Evolutionary conservation across 1,140 invertebrate genomes (phyloP).

Genomic region (Drosophila subobscura): DNA sequence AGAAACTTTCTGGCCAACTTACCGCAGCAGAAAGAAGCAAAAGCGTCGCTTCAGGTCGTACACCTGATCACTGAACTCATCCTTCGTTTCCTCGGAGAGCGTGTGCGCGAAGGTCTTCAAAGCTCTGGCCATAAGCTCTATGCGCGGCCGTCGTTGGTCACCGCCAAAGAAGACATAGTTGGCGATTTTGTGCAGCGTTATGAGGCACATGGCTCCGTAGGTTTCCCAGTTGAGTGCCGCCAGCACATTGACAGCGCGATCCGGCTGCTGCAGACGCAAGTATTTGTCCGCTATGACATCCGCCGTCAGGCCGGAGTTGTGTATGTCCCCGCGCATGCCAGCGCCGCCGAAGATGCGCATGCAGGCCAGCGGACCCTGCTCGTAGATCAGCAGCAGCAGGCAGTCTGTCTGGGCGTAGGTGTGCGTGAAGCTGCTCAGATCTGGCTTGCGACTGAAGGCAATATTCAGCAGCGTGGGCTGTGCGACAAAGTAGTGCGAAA

Average conservation of each 20-base stretch:
- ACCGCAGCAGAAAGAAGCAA: conserved; percentile 91
- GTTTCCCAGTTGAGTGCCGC: conserved; percentile 89
- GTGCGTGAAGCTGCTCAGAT: conserved; percentile 83
- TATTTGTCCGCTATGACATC: conserved; percentile 88
- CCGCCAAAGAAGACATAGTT: conserved; percentile 86
- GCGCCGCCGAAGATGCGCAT: conserved; percentile 75
- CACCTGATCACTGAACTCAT: conserved; percentile 89
- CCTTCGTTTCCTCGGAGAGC: conserved; percentile 87
- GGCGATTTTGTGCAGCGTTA: conserved; percentile 88
- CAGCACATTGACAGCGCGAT: conserved; percentile 89
- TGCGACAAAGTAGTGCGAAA: conserved; percentile 88
- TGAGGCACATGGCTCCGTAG: conserved; percentile 87
- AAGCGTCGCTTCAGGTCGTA: conserved; percentile 90
- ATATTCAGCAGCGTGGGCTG: conserved; percentile 86
- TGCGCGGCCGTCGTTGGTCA: conserved; percentile 86
- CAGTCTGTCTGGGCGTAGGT: conserved; percentile 84
- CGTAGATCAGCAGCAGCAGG: conserved; percentile 86
- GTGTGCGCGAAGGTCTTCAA: conserved; percentile 88
- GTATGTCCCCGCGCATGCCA: conserved; percentile 77
- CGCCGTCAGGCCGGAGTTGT: conserved; percentile 84
- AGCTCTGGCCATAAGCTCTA: conserved; percentile 88
- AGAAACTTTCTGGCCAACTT: conserved; percentile 10
- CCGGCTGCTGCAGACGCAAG: conserved; percentile 86
- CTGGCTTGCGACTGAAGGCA: conserved; percentile 86
- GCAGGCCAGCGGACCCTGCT: conserved; percentile 85